These are phyloP conservation scores for Fragum fragum DNA, from an alignment of 2,888 invertebrate genomes.

Conservation along the genomic window DNA sequence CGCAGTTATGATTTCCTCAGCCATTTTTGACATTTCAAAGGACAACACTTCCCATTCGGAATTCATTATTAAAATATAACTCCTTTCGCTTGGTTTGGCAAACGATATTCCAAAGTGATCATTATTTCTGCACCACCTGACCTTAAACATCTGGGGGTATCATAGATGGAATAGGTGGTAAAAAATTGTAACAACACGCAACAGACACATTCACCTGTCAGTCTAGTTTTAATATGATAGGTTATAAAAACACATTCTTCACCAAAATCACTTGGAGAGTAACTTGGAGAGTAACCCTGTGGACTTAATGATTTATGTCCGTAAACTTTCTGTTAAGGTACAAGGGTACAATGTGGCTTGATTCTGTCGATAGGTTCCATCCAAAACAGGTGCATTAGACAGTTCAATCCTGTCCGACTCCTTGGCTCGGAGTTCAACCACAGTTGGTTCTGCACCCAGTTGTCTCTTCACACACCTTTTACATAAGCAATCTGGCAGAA, in stretches of 20 bases:
- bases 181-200: background rate
- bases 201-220: background rate
- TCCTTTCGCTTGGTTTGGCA: background rate
- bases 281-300: background rate
- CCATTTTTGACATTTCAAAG: background rate
- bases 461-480: constrained; percentile 14
- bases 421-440: constrained; percentile 4
- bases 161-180: no score
- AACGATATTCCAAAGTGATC: no score
- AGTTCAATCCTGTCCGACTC: constrained; percentile 2
- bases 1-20: background rate
- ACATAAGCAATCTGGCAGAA: constrained; percentile 18
- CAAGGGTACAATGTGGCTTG: background rate
- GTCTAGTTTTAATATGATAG: background rate
- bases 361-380: background rate
- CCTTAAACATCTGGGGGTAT: no score
- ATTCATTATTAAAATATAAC: background rate
- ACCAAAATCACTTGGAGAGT: no score
- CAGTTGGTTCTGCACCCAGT: background rate
- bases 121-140: no score
- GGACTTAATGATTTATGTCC: background rate
- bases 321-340: background rate
- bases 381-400: background rate
- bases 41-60: background rate
- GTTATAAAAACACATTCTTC: constrained; percentile 3